These are phyloP conservation scores for Anser cygnoides DNA, from an alignment of 2,113 vertebrate genomes.

Conservation along the genomic window DNA sequence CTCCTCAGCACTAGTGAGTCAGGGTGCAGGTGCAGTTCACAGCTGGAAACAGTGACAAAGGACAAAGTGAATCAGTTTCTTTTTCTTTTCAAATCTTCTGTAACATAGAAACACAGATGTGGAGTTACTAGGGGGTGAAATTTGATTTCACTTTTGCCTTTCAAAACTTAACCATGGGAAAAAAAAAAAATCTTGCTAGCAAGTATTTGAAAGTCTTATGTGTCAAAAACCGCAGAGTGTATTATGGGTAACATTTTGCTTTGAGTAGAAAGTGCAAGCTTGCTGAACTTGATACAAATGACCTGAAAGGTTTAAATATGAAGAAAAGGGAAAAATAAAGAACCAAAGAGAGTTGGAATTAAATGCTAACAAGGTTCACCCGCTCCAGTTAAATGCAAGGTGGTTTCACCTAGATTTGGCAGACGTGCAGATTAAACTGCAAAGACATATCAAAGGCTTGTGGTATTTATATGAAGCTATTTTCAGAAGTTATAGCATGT, in stretches of 20 bases:
- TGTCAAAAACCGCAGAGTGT: conserved; percentile 9
- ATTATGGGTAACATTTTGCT: background rate
- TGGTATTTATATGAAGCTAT: background rate
- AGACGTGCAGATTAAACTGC: background rate
- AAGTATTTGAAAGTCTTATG: conserved; percentile 24
- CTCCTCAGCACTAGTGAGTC: conserved; percentile 43
- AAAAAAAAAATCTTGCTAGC: background rate
- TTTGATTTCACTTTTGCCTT: conserved; percentile 53
- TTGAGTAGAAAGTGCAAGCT: conserved; percentile 56
- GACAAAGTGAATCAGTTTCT: conserved; percentile 70
- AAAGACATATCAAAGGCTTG: background rate
- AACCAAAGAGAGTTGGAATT: background rate
- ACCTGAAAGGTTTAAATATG: background rate
- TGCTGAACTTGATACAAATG: conserved; percentile 60
- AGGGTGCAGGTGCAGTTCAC: conserved; percentile 79
- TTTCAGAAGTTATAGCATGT: background rate
- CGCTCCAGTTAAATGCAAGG: background rate
- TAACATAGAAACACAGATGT: conserved; percentile 56
- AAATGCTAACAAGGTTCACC: conserved; percentile 3
- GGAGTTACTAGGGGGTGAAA: conserved; percentile 44
- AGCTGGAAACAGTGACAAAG: conserved; percentile 75
- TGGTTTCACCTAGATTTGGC: background rate
- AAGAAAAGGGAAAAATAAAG: conserved; percentile 43
- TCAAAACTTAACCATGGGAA: conserved; percentile 2
- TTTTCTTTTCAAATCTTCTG: conserved; percentile 48